Evolutionary conservation across 2,888 invertebrate species (phyloP).

Genomic region (Andrena praecox): DNA sequence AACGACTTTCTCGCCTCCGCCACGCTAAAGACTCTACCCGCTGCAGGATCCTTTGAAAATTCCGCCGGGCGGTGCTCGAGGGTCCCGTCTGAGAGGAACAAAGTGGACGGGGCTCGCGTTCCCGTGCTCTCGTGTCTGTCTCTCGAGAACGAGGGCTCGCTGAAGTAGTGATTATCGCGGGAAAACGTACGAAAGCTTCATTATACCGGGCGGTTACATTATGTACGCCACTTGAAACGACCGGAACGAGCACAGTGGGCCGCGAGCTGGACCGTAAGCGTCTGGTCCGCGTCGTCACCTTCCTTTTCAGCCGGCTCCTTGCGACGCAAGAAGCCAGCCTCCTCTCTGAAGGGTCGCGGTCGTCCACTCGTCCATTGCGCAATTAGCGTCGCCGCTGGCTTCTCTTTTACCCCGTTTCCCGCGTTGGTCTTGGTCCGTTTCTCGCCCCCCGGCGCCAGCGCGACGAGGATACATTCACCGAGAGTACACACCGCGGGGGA

Average conservation of each 20-base stretch:
- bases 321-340: conserved; percentile 26
- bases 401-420: conserved; percentile 28
- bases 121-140: not conserved
- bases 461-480: conserved; percentile 23
- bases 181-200: conserved; percentile 57
- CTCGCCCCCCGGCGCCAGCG: not conserved
- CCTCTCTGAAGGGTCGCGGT: conserved; percentile 28
- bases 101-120: not conserved
- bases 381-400: conserved; percentile 64
- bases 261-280: conserved; percentile 37
- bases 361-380: conserved; percentile 63
- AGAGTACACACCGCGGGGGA: conserved; percentile 20
- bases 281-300: conserved; percentile 32
- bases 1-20: not conserved
- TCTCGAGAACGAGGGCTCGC: conserved; percentile 1
- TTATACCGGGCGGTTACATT: conserved; percentile 55
- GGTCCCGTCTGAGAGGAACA: not conserved
- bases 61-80: not conserved
- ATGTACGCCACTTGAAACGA: conserved; percentile 49
- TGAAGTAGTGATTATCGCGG: conserved; percentile 57
- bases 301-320: conserved; percentile 54
- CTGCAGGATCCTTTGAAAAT: not conserved
- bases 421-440: conserved; percentile 12
- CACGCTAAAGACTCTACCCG: not conserved
- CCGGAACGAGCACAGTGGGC: conserved; percentile 45